A percentile compares a stretch with the other conserved stretches of the same genome.
phyloP scores from a whole-genome alignment of 2,888 invertebrate genomes.

The Mactromeris polynyma region DNA sequence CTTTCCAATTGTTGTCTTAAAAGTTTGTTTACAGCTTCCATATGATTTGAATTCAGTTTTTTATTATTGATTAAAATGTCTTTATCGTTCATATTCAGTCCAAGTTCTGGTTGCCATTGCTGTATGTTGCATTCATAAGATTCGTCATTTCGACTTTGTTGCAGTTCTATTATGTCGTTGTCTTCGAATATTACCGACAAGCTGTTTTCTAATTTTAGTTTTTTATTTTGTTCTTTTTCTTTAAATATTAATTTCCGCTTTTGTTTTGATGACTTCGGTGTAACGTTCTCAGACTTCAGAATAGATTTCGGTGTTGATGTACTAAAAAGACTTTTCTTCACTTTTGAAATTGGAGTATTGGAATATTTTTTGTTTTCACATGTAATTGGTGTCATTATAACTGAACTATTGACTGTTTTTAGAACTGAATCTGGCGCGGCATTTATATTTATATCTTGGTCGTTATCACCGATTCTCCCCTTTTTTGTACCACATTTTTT shows the following conservation, averaged over 20 bases:
- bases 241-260: neutral
- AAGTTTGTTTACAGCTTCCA: neutral
- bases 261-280: too few relatives aligned
- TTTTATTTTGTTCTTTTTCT: too few relatives aligned
- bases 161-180: too few relatives aligned
- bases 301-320: neutral
- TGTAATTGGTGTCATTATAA: neutral
- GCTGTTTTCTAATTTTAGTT: too few relatives aligned
- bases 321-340: neutral
- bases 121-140: too few relatives aligned
- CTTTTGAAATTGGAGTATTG: neutral
- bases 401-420: neutral
- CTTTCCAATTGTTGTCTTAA: neutral
- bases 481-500: conserved; percentile 39
- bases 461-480: conserved; percentile 41
- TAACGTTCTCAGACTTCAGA: neutral
- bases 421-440: conserved; percentile 35
- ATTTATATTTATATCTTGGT: conserved; percentile 8
- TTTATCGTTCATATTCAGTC: too few relatives aligned
- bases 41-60: neutral
- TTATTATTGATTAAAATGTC: too few relatives aligned
- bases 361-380: neutral
- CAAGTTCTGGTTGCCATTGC: too few relatives aligned
- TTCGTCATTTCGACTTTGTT: too few relatives aligned
- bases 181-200: too few relatives aligned